Base-by-base conservation (phyloP, 2,113 vertebrate species). In the Mesoclemmys tuberculata region DNA sequence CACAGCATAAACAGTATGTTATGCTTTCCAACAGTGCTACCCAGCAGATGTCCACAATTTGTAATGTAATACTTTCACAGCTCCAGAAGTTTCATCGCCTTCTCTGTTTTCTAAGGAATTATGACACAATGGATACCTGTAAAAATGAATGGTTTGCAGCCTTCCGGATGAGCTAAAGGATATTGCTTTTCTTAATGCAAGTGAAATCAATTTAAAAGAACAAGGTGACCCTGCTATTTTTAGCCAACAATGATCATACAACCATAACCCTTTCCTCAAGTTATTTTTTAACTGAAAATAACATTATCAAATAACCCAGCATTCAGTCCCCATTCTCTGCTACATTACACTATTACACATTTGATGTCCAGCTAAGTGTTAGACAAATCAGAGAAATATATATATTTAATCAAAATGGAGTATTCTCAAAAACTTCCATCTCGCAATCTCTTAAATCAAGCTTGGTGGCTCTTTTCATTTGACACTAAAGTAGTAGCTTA, bases 221-320 rank as follows among this genome's bases (percentile, higher is more conserved):
- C 90, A 96, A 93, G 95, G 90, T 96, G 97, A 97, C 93, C 0
- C 0, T 49, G 12, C 93, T 97, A 82, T 96, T 97, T 97, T 96
- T 85, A 92, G 29, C 61, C 21, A 46, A 55, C 35, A 68, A 85
- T 71, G 71, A 92, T 89, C 87, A 87, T n/a, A 90, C 48, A 85
- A 90, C 64, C 79, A 46, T 54, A 90, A 95, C 38, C 77, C 82
- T 10, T 46, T 87, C 51, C 74, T 87, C 49, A 49, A 64, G 8
- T 19, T 29, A 82, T 75, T 46, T 94, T 94, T 85, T 38, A 61
- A 94, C 77, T 93, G 95, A 91, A 94, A 96, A 87, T 58, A 94
- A 87, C 74, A 71, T 92, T 75, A 90, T 46, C 92, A 94, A 96
- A 94, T 68, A 82, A 83, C 75, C 61, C 68, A 85, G 24, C 51